These are phyloP conservation scores for Tholera decimalis DNA, from an alignment of 2,888 invertebrate species.

Conservation along the genomic window DNA sequence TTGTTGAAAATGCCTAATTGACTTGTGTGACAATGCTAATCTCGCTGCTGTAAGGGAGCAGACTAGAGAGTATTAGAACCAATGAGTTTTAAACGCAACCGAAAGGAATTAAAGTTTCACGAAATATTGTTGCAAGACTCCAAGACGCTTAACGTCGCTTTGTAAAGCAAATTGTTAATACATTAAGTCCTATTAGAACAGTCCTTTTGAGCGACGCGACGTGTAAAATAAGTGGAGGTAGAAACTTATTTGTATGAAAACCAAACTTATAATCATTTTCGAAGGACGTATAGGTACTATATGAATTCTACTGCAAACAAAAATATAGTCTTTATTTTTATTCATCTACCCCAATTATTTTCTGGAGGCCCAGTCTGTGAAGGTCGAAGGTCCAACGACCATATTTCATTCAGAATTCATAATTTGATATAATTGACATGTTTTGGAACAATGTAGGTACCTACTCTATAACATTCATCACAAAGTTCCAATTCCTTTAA, in stretches of 20 bases:
- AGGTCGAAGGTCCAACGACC: no score
- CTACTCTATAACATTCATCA: no score
- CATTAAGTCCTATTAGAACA: background rate
- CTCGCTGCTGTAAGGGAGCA: no score
- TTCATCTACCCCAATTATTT: background rate
- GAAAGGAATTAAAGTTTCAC: background rate
- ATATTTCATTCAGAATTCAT: no score
- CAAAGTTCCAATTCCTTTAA: no score
- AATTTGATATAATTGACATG: no score
- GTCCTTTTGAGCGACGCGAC: background rate
- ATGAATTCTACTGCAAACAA: constrained; percentile 8
- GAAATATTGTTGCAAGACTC: background rate
- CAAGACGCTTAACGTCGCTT: background rate
- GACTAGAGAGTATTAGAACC: background rate
- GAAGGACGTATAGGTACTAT: background rate
- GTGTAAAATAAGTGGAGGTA: background rate
- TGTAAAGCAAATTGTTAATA: background rate
- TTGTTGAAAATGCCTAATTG: constrained; percentile 1
- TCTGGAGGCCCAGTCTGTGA: no score
- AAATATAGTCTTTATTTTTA: background rate
- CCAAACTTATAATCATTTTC: background rate
- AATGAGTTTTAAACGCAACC: background rate
- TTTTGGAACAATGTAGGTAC: no score
- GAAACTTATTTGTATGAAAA: background rate
- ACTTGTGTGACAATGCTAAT: background rate